Conservation (phyloP, 1,140 invertebrate genomes). For the Drosophila persimilis region DNA sequence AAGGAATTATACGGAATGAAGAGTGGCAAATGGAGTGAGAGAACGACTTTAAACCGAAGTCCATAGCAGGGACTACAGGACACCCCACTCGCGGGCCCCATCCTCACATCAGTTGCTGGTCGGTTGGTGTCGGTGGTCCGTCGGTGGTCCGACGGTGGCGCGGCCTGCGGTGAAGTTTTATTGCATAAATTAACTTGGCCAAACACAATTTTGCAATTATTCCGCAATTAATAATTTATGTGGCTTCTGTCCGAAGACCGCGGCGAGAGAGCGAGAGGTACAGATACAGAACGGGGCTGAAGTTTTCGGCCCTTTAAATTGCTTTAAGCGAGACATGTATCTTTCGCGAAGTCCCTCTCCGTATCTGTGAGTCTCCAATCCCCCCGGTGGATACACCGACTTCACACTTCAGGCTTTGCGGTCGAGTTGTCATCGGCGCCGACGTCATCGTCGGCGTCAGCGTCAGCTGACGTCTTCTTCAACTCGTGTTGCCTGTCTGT, state of each 20-base stretch:
- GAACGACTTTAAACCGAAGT: conserved; percentile 33
- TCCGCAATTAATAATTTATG: conserved; percentile 63
- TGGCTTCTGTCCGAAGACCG: conserved; percentile 36
- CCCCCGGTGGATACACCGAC: too few species aligned
- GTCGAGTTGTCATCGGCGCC: conserved; percentile 45
- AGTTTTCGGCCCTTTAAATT: conserved; percentile 17
- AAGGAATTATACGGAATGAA: conserved; percentile 46
- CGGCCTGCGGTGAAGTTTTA: conserved; percentile 33
- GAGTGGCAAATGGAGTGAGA: conserved; percentile 32
- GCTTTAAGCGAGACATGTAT: conserved; percentile 9
- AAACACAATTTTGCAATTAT: conserved; percentile 63
- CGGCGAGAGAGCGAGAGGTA: background rate
- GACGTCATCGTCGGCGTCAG: too few species aligned
- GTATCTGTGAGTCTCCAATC: too few species aligned
- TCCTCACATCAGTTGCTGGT: background rate
- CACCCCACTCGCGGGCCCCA: background rate
- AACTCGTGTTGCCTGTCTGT: conserved; percentile 24
- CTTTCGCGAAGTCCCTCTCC: too few species aligned
- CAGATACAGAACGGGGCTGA: background rate
- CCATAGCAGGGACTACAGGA: background rate
- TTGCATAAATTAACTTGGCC: conserved; percentile 62
- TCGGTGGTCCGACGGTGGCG: conserved; percentile 4
- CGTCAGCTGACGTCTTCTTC: conserved; percentile 12
- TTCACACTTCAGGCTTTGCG: conserved; percentile 29
- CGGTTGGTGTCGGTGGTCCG: background rate